phyloP scores from a whole-genome alignment of 2,797 vertebrate genomes.

The Sphenopsis melanotis region DNA sequence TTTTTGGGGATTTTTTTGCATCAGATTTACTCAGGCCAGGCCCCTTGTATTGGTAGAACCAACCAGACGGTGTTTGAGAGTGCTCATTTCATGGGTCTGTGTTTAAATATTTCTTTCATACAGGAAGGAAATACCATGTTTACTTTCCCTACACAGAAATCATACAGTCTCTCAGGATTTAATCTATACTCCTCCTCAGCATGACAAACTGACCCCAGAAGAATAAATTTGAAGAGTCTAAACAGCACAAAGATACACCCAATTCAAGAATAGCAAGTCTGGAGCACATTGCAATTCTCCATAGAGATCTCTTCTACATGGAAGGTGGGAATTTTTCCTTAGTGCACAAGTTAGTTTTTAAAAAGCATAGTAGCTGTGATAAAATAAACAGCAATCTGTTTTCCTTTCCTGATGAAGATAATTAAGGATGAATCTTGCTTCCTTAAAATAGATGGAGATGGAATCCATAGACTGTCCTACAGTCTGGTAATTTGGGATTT shows the following conservation, averaged over 20 bases:
- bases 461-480: not conserved
- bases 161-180: not conserved
- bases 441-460: not conserved
- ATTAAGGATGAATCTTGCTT: not conserved
- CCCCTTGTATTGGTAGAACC: not conserved
- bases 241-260: not conserved
- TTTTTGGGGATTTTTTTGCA: not conserved
- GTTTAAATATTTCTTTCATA: not conserved
- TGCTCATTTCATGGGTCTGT: not conserved
- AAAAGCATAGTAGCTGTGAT: not conserved
- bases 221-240: not conserved
- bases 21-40: not conserved
- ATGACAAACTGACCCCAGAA: not conserved
- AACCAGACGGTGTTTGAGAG: not conserved
- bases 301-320: not conserved
- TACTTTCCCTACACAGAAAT: not conserved
- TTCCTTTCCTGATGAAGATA: not conserved
- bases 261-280: not conserved
- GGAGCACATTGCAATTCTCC: not conserved
- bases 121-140: not conserved
- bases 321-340: not conserved
- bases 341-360: not conserved
- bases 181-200: not conserved
- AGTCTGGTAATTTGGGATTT: not conserved
- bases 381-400: not conserved